Evolutionary conservation across 92 coral and sea anemone species (phyloP).

Genomic region (Zoanthus sociatus): DNA sequence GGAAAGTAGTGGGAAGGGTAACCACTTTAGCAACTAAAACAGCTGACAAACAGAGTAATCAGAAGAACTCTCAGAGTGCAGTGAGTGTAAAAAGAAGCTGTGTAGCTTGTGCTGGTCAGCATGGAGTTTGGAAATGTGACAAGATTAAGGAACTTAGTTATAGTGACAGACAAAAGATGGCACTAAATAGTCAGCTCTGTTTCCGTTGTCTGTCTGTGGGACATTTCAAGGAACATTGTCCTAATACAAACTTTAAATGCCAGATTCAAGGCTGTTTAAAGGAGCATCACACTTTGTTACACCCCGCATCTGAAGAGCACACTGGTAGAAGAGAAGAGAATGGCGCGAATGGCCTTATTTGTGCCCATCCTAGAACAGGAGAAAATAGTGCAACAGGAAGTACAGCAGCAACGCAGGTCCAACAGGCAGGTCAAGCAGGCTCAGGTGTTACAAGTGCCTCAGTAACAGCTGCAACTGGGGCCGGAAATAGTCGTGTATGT

Average conservation of each 20-base stretch:
- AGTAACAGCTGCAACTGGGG: constrained; percentile 6
- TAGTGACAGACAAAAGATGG: not conserved
- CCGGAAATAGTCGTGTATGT: not conserved
- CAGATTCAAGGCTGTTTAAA: constrained; percentile 13
- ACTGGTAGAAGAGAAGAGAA: not conserved
- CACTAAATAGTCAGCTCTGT: constrained; percentile 12
- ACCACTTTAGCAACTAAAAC: not conserved
- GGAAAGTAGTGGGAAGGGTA: not conserved
- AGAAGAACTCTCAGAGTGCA: not conserved
- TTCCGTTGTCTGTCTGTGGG: constrained; percentile 10
- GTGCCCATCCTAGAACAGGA: not conserved
- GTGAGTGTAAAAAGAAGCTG: not conserved
- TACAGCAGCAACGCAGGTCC: not conserved
- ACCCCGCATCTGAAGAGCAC: constrained; percentile 4
- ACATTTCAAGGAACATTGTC: constrained; percentile 11
- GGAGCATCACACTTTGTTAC: constrained; percentile 18
- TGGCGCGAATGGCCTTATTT: not conserved
- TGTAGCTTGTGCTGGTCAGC: not conserved
- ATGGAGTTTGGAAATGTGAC: constrained; percentile 13
- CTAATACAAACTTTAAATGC: not conserved
- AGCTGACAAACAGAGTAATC: not conserved
- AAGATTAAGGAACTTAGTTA: not conserved
- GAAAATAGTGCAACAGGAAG: not conserved
- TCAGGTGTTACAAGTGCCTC: constrained; percentile 12
- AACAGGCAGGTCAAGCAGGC: constrained; percentile 4